phyloP scores from a whole-genome alignment of 2,888 invertebrate species.

The Sminthurinus aureus region DNA sequence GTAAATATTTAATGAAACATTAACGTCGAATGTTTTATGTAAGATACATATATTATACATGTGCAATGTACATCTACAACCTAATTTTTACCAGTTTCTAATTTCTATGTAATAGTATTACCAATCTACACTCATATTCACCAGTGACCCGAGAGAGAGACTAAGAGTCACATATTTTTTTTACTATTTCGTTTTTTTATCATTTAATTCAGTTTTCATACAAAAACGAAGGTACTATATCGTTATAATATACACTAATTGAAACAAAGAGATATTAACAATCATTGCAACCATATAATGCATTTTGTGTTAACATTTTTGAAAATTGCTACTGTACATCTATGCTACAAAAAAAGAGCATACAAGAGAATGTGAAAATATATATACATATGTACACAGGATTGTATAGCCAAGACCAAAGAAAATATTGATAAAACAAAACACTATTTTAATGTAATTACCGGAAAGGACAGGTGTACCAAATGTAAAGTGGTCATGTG shows the following conservation, averaged over 20 bases:
- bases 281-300: background rate
- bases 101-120: no score
- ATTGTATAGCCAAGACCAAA: constrained; percentile 10
- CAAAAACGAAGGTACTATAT: background rate
- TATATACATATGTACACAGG: background rate
- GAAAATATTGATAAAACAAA: background rate
- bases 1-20: no score
- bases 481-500: background rate
- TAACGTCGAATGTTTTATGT: no score
- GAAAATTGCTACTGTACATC: no score
- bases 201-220: no score
- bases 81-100: no score
- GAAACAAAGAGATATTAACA: background rate
- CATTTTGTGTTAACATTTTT: background rate
- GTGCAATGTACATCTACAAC: no score
- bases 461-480: background rate
- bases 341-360: background rate
- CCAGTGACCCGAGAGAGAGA: no score
- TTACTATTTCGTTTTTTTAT: no score
- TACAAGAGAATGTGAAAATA: background rate
- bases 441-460: background rate
- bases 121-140: no score
- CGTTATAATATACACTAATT: background rate
- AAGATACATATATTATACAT: no score
- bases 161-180: no score